Conservation (phyloP, 2,113 vertebrate genomes). For the Heterotilapia buettikoferi region DNA sequence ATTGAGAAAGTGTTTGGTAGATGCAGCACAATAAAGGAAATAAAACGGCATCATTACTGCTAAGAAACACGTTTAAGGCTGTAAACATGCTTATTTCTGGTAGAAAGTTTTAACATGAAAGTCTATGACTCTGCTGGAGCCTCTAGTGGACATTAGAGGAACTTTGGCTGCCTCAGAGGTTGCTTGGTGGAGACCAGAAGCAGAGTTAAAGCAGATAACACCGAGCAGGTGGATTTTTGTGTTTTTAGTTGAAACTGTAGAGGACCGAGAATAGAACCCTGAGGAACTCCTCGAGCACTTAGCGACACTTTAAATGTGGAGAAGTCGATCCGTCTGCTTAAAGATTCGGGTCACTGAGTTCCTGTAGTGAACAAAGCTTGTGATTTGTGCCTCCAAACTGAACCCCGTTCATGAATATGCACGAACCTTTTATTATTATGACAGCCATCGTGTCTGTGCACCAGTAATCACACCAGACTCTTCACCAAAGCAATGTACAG, state of each 20-base stretch:
- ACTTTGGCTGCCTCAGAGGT: background rate
- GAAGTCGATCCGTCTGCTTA: background rate
- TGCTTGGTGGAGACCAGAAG: background rate
- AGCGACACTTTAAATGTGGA: background rate
- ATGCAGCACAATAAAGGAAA: background rate
- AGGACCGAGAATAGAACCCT: too few relatives aligned
- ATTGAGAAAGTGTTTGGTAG: background rate
- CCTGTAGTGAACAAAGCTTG: background rate
- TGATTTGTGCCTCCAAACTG: background rate
- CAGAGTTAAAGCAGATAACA: background rate
- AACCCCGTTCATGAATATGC: background rate
- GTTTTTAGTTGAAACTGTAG: background rate
- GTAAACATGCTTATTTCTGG: background rate
- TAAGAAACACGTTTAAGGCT: background rate
- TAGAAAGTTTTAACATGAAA: background rate
- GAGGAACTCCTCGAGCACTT: background rate
- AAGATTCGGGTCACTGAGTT: background rate
- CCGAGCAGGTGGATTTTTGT: background rate
- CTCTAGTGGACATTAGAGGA: background rate
- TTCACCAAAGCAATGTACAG: slow-evolving; percentile 50
- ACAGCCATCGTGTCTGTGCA: background rate
- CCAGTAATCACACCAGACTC: background rate
- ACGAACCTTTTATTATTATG: fast-evolving
- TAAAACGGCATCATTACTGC: background rate
- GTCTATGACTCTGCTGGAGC: background rate